A percentile compares a stretch with the other conserved stretches of the same genome.
These are phyloP conservation scores for Geotrupes spiniger DNA, from an alignment of 2,888 invertebrate species.

Conservation along the genomic window DNA sequence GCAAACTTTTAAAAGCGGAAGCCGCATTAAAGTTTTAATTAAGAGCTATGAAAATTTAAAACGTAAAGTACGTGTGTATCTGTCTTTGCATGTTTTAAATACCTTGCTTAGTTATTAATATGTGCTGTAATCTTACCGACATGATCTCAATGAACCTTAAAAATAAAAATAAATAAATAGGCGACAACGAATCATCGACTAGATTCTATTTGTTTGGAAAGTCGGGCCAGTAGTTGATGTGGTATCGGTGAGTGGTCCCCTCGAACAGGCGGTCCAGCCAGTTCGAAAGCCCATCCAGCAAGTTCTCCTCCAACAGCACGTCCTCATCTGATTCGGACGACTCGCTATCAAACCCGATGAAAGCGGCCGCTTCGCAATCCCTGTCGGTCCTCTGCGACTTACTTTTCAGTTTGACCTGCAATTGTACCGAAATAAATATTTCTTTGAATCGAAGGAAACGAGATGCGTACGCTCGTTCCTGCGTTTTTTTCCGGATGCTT, in stretches of 20 bases:
- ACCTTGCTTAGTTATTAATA: no score
- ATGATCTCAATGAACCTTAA: no score
- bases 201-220: constrained; percentile 70
- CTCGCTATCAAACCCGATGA: constrained; percentile 78
- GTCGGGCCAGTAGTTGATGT: constrained; percentile 98
- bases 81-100: no score
- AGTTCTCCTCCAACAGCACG: constrained; percentile 52
- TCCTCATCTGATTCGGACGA: constrained; percentile 60
- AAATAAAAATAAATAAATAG: no score
- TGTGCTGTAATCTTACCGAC: no score
- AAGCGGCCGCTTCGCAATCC: constrained; percentile 80
- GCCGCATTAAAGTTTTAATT: no score
- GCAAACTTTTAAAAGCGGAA: no score
- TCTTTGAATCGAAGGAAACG: not conserved
- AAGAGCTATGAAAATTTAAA: no score
- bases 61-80: no score
- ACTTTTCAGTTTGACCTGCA: constrained; percentile 21
- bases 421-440: constrained; percentile 4
- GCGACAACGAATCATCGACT: no score
- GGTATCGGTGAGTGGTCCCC: constrained; percentile 92
- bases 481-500: constrained; percentile 74
- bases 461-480: not conserved
- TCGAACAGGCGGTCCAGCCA: constrained; percentile 98
- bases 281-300: constrained; percentile 88
- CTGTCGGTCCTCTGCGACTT: constrained; percentile 37